Evolutionary conservation across 1,140 invertebrate genomes (phyloP).

Genomic region (Bombus polaris): DNA sequence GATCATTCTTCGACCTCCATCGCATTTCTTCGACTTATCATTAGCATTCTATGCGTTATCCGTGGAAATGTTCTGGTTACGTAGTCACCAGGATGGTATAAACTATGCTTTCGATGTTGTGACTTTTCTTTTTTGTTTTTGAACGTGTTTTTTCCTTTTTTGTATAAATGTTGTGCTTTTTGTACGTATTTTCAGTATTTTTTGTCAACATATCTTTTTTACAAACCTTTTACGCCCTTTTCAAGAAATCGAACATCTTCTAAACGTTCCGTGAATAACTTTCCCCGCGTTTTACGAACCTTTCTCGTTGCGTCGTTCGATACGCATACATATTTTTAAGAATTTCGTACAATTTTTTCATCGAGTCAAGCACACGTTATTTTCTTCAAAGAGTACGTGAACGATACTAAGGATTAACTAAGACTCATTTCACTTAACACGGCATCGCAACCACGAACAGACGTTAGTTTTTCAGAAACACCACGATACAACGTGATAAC

Average conservation of each 20-base stretch:
- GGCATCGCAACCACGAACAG: neutral
- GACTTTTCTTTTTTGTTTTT: conserved; percentile 49
- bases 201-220: neutral
- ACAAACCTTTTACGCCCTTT: neutral
- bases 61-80: neutral
- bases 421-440: neutral
- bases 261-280: neutral
- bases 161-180: conserved; percentile 50
- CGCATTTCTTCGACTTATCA: conserved; percentile 2
- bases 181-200: conserved; percentile 29
- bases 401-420: neutral
- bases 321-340: neutral
- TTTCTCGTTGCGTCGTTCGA: neutral
- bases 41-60: conserved; percentile 32
- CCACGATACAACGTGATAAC: conserved; percentile 34
- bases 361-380: neutral
- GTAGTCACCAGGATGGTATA: conserved; percentile 1
- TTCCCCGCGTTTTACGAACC: no score
- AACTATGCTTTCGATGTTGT: conserved; percentile 64
- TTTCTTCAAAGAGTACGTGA: neutral
- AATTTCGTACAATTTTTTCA: neutral
- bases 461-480: neutral
- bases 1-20: conserved; percentile 20
- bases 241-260: neutral
- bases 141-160: conserved; percentile 30